A percentile compares a stretch with the other conserved stretches of the same genome.
phyloP scores from a whole-genome alignment of 2,113 vertebrate species.

The Pheucticus melanocephalus region DNA sequence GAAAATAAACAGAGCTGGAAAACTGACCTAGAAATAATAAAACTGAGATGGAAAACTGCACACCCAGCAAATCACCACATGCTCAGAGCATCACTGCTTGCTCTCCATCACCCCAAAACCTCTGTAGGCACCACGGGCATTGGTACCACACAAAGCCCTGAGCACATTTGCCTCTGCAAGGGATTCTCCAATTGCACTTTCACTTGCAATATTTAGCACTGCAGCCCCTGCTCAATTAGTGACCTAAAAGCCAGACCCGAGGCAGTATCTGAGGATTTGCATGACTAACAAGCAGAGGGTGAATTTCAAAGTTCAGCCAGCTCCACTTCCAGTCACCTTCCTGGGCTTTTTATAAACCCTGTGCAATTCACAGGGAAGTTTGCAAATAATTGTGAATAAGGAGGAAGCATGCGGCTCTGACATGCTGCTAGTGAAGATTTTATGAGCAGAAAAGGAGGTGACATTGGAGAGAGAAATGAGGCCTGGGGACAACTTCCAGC shows the following conservation, averaged over 20 bases:
- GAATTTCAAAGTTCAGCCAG: constrained; percentile 53
- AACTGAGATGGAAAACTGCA: not conserved
- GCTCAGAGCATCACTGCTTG: not conserved
- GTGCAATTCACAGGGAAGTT: constrained; percentile 58
- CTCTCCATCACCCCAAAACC: not conserved
- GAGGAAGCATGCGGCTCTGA: constrained; percentile 35
- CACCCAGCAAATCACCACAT: not conserved
- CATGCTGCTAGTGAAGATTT: constrained; percentile 21
- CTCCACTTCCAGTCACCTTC: not conserved
- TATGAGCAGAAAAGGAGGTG: constrained; percentile 30
- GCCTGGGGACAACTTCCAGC: not conserved
- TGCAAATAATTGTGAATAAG: constrained; percentile 45
- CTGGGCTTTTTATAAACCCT: constrained; percentile 48
- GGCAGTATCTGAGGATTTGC: constrained; percentile 35
- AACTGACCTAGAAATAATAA: not conserved
- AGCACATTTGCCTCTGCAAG: not conserved
- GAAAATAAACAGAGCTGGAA: not conserved
- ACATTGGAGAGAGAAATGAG: not conserved
- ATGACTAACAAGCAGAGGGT: constrained; percentile 26
- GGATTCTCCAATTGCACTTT: not conserved
- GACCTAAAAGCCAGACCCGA: constrained; percentile 5
- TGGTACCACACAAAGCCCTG: fast-evolving
- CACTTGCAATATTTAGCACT: constrained; percentile 8
- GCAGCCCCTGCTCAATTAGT: not conserved
- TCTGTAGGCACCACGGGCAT: fast-evolving